Evolutionary conservation across 1,140 invertebrate species (phyloP), one percentile per base, ranked within the genome.

Genomic region (Pinna nobilis): DNA sequence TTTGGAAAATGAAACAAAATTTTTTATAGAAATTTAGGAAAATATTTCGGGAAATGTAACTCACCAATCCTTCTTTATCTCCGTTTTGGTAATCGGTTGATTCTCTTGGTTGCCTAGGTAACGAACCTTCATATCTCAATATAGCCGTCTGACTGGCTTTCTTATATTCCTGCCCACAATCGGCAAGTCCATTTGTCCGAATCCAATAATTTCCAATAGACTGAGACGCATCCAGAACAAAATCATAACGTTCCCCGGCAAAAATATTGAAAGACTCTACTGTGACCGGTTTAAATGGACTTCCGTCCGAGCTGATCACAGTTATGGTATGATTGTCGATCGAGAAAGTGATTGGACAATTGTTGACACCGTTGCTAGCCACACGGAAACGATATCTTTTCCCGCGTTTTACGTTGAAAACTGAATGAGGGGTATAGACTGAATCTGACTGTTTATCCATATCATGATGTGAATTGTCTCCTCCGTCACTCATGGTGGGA

Each of bases 141-240:
- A 97, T 93, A 3, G 93, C 95, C 5, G 68, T 59, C 90, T 96
- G 95, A 85, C 94, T 92, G 13, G 94, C 94, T 7, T 92, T 94
- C 7, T 77, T 96, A 83, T 94, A 92, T 9, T 51, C 57, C 11
- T 33, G 79, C 80, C 94, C 94, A 83, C 96, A 97, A 83, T 97
- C 95, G 92, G 96, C 94, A 4, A 96, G 87, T 1, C 84, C 84
- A 30, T 49, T 95, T 78, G 95, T 94, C 33, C 94, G 91, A 44
- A 97, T 93, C 95, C 95, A 97, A 86, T 96, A 97, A 44, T 83
- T 94, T 33, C 91, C 92, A 3, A 94, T 90, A 2, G 91, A 86
- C 74, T 93, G 92, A 83, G 93, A 92, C 28, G 94, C 93, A 50
- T 93, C 90, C 1, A 97, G 63, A 1, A 97, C 90, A 82, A 97